These are phyloP conservation scores for Aphrocallistes beatrix DNA, from an alignment of 37 sponge, comb jelly and placozoan genomes.

Conservation along the genomic window DNA sequence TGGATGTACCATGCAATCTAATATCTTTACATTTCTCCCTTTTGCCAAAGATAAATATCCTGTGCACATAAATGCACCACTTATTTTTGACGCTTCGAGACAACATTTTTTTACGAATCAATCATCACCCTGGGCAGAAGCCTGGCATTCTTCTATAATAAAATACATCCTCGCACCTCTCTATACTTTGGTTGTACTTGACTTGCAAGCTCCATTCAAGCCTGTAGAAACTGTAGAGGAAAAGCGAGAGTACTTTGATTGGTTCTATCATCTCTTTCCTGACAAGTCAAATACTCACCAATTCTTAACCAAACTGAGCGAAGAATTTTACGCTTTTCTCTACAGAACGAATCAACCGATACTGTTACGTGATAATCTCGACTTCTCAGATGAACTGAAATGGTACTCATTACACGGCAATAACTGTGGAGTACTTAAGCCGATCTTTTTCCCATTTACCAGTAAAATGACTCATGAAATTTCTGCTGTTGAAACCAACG, in stretches of 20 bases:
- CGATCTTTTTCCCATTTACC: neutral
- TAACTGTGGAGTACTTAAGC: neutral
- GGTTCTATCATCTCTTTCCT: constrained; percentile 7
- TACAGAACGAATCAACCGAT: neutral
- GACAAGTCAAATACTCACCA: neutral
- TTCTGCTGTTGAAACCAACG: too few relatives aligned
- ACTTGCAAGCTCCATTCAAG: neutral
- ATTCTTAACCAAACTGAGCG: neutral
- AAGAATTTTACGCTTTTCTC: neutral
- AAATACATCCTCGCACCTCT: neutral
- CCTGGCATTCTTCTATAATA: neutral
- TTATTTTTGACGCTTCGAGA: neutral
- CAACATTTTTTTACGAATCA: neutral
- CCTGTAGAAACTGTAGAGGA: neutral
- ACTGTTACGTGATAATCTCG: neutral
- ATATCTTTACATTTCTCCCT: neutral
- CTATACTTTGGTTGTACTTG: neutral
- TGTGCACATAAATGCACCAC: neutral
- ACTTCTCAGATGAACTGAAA: neutral
- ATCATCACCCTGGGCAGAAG: neutral
- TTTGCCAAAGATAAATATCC: too few relatives aligned
- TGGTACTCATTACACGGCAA: neutral
- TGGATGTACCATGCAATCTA: neutral
- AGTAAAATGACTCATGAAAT: neutral
- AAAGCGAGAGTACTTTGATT: neutral